phyloP scores from a whole-genome alignment of 1,140 invertebrate species.

The Drosophila varians region DNA sequence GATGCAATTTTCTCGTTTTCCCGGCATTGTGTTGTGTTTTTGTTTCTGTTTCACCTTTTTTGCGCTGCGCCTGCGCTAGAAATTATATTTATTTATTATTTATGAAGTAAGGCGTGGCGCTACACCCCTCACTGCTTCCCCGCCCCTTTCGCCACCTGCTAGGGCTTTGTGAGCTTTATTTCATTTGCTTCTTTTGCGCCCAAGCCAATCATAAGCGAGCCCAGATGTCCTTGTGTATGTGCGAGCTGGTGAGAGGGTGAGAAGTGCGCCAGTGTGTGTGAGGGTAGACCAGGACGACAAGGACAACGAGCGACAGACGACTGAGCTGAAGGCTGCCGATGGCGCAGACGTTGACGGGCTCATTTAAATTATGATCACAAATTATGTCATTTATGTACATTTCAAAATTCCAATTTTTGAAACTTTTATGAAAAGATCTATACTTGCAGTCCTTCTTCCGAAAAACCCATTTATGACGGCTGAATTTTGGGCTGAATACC shows the following conservation, averaged over 20 bases:
- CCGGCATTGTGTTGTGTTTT: constrained; percentile 73
- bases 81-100: constrained; percentile 82
- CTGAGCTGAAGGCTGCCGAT: constrained; percentile 14
- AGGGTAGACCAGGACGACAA: constrained; percentile 50
- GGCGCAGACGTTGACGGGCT: constrained; percentile 56
- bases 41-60: constrained; percentile 45
- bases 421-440: background rate
- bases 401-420: background rate
- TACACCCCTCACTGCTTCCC: constrained; percentile 4
- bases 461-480: too few species aligned
- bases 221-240: constrained; percentile 47
- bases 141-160: constrained; percentile 12
- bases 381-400: constrained; percentile 23
- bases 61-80: constrained; percentile 75
- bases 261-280: constrained; percentile 19
- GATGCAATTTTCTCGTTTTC: constrained; percentile 84
- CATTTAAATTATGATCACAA: constrained; percentile 79
- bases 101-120: constrained; percentile 78
- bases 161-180: constrained; percentile 62
- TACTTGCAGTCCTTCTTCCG: background rate
- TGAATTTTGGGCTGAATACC: too few species aligned
- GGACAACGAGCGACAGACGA: background rate
- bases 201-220: constrained; percentile 82
- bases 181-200: constrained; percentile 76
- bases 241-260: constrained; percentile 2